Conservation (phyloP, 1,140 invertebrate species). For the Caenorhabditis brenneri region DNA sequence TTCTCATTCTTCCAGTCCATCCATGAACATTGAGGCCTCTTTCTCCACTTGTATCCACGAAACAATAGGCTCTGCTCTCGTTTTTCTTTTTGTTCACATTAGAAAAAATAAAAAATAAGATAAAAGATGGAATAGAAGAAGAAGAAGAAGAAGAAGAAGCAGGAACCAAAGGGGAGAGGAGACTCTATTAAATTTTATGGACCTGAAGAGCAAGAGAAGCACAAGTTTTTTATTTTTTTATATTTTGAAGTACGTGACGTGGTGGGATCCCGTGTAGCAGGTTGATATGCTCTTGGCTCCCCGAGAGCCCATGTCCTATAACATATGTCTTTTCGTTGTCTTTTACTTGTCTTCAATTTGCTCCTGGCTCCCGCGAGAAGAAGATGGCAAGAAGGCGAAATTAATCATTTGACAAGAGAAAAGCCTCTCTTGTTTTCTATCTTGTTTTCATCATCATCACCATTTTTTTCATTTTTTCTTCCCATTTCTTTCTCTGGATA, state of each 20-base stretch:
- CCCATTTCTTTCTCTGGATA: not conserved
- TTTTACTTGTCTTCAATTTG: not conserved
- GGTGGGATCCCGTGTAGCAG: not conserved
- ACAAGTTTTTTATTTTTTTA: not conserved
- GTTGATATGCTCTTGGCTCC: slow-evolving; percentile 7
- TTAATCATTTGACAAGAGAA: slow-evolving; percentile 6
- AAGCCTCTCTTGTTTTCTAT: not conserved
- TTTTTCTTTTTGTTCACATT: not conserved
- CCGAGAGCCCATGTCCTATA: not conserved
- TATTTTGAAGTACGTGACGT: not conserved
- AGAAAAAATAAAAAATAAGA: not conserved
- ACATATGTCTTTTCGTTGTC: slow-evolving; percentile 16
- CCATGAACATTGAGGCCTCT: not conserved
- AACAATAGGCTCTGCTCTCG: not conserved
- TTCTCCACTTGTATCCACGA: slow-evolving; percentile 5
- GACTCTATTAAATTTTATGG: slow-evolving; percentile 8
- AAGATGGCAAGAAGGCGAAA: not conserved
- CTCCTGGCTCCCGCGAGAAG: not conserved
- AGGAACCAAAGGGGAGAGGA: too few species aligned
- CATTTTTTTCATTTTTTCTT: not conserved
- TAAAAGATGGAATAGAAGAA: not conserved
- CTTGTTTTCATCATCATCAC: not conserved
- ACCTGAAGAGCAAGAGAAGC: not conserved
- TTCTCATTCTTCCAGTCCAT: not conserved
- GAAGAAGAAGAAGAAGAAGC: not conserved